These are phyloP conservation scores for Dreissena polymorpha DNA, from an alignment of 1,140 invertebrate genomes.

Conservation along the genomic window DNA sequence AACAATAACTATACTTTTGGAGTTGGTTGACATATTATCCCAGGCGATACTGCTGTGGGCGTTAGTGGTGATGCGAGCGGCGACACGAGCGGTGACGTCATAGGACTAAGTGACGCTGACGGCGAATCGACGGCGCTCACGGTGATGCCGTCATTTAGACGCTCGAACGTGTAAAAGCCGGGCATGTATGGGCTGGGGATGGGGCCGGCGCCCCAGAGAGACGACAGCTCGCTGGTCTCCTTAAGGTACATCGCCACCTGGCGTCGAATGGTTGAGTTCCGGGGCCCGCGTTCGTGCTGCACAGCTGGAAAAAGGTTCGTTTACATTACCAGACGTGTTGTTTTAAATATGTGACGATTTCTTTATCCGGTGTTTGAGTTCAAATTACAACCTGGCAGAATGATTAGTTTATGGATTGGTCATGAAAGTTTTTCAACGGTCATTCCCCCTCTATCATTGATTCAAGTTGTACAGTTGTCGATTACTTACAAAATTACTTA, in stretches of 20 bases:
- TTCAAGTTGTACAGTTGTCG: too few relatives aligned
- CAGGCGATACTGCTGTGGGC: constrained; percentile 45
- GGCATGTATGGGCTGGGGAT: constrained; percentile 67
- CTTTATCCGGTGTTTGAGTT: too few relatives aligned
- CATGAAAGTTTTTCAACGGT: too few relatives aligned
- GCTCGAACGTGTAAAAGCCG: constrained; percentile 67
- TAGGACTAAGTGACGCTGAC: constrained; percentile 38
- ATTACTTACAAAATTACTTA: too few relatives aligned
- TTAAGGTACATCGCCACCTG: constrained; percentile 89
- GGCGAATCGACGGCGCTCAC: constrained; percentile 68
- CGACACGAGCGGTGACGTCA: constrained; percentile 26
- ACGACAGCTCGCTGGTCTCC: constrained; percentile 73
- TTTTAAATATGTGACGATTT: too few relatives aligned
- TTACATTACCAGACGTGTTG: too few relatives aligned
- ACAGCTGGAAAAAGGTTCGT: constrained; percentile 86
- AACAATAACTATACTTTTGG: constrained; percentile 66
- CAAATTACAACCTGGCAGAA: too few relatives aligned
- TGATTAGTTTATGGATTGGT: too few relatives aligned
- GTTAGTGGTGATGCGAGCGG: constrained; percentile 41
- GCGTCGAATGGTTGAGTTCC: constrained; percentile 93
- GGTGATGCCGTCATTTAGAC: constrained; percentile 69
- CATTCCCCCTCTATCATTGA: too few relatives aligned
- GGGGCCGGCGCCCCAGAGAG: constrained; percentile 59
- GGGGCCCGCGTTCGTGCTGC: constrained; percentile 98
- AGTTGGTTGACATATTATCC: constrained; percentile 72